Evolutionary conservation across 2,797 vertebrate genomes (phyloP).

Genomic region (Dicrostonyx torquatus): DNA sequence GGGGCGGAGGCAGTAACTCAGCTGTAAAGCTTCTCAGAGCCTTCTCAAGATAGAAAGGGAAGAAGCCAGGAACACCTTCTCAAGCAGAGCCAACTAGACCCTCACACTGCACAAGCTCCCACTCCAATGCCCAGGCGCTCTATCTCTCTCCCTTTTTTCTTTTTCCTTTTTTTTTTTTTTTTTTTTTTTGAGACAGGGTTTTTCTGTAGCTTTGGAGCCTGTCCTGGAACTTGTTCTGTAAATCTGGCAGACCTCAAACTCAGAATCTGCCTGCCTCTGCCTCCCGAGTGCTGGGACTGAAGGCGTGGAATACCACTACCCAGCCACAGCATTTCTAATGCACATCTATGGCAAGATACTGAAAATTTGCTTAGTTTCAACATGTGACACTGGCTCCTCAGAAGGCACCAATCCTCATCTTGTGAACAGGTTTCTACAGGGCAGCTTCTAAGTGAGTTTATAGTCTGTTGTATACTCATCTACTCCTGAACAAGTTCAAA

Average conservation of each 20-base stretch:
- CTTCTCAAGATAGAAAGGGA: background rate
- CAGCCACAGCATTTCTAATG: constrained; percentile 80
- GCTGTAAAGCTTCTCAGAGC: constrained; percentile 12
- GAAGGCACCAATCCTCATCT: constrained; percentile 47
- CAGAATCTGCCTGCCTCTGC: no score
- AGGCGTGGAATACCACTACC: no score
- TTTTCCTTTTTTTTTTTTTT: no score
- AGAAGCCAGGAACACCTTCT: constrained; percentile 1
- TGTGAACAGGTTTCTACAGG: constrained; percentile 39
- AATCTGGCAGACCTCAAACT: no score
- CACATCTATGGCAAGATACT: constrained; percentile 73
- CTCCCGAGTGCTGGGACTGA: no score
- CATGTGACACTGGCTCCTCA: constrained; percentile 69
- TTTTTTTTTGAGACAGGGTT: no score
- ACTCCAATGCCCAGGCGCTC: constrained; percentile 73
- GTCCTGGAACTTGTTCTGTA: no score
- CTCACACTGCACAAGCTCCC: constrained; percentile 58
- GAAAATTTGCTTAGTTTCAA: constrained; percentile 81
- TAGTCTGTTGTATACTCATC: background rate
- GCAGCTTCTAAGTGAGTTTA: background rate
- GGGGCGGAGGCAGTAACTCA: constrained; percentile 47
- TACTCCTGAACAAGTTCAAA: constrained; percentile 20
- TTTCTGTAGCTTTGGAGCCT: no score
- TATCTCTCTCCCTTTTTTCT: no score
- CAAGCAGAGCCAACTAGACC: constrained; percentile 45